Percentiles rank a stretch among this genome's conserved stretches.
phyloP scores from a whole-genome alignment of 2,888 invertebrate genomes.

The Oscheius sp. region DNA sequence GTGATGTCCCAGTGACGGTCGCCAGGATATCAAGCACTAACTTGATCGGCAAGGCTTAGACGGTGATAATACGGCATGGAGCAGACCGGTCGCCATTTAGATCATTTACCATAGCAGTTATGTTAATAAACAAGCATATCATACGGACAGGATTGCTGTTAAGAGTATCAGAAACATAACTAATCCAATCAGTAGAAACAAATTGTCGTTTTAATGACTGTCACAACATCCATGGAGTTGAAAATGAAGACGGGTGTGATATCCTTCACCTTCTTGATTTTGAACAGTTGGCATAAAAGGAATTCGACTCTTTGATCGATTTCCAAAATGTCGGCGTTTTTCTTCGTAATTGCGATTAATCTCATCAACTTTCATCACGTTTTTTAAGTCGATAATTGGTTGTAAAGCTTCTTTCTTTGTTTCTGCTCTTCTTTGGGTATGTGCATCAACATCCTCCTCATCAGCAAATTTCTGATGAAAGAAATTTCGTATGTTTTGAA shows the following conservation, averaged over 20 bases:
- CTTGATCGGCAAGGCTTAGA: constrained; percentile 26
- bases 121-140: neutral
- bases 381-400: neutral
- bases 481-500: constrained; percentile 17
- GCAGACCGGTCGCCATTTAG: constrained; percentile 8
- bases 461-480: constrained; percentile 23
- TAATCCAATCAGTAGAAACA: too few species aligned
- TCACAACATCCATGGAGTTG: too few species aligned
- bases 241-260: neutral
- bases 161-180: neutral
- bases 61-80: constrained; percentile 29
- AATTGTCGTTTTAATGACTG: neutral
- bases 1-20: constrained; percentile 7
- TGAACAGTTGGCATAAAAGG: constrained; percentile 10
- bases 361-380: neutral
- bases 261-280: neutral
- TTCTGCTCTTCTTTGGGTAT: neutral
- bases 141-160: neutral
- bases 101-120: neutral
- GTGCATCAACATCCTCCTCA: neutral
- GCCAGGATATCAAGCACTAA: constrained; percentile 25
- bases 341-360: neutral
- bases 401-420: neutral
- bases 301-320: neutral
- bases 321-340: neutral